Percentiles rank a stretch among this genome's conserved stretches.
Conservation (phyloP, 2,797 vertebrate species). For the Mus minutoides region DNA sequence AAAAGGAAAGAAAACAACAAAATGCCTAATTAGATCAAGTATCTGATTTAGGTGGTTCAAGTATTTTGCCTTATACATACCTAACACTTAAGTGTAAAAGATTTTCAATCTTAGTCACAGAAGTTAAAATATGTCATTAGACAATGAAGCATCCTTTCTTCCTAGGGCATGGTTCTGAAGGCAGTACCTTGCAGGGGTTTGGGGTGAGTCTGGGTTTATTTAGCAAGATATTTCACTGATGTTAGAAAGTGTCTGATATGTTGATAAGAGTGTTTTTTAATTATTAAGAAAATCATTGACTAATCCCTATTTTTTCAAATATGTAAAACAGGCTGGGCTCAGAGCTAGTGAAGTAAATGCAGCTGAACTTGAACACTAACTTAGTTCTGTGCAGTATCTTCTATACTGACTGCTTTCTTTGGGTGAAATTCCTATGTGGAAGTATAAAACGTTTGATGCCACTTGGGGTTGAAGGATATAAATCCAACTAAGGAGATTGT, state of each 20-base stretch:
- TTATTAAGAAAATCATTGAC: neutral
- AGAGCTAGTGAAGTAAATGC: neutral
- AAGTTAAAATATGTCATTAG: conserved; percentile 28
- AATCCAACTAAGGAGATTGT: neutral
- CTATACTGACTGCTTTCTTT: conserved; percentile 49
- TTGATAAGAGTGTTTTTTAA: conserved; percentile 45
- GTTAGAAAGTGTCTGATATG: conserved; percentile 28
- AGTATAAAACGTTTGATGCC: conserved; percentile 38
- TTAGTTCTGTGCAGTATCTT: conserved; percentile 50
- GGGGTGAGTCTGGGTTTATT: neutral
- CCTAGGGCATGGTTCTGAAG: neutral
- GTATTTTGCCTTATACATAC: neutral
- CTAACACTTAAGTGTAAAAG: neutral
- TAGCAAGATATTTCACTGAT: conserved; percentile 11
- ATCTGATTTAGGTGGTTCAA: conserved; percentile 17
- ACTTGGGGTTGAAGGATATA: conserved; percentile 46
- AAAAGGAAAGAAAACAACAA: neutral
- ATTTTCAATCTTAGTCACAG: conserved; percentile 32
- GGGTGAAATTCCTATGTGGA: conserved; percentile 25
- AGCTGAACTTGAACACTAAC: neutral
- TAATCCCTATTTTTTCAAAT: neutral
- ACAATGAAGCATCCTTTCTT: neutral
- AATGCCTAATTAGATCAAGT: neutral
- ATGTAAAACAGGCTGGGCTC: neutral
- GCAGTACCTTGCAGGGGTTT: neutral